Conservation (phyloP, 2,888 invertebrate species). For the Synergus umbraculus region DNA sequence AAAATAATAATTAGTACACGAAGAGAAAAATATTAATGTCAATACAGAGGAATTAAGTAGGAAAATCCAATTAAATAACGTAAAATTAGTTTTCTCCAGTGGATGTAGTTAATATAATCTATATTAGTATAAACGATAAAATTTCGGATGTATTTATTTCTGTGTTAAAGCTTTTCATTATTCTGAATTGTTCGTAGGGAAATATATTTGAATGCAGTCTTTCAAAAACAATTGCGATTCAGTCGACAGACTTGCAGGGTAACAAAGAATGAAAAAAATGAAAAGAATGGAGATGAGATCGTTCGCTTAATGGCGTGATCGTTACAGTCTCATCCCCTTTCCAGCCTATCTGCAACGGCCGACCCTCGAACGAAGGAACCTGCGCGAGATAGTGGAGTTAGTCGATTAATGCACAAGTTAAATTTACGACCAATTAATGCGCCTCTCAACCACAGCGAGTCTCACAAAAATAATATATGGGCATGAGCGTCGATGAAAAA, state of each 20-base stretch:
- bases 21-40: no score
- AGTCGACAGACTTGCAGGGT: background rate
- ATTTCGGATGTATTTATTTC: no score
- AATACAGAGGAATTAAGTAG: no score
- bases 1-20: no score
- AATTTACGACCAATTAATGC: conserved; percentile 73
- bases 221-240: conserved; percentile 14
- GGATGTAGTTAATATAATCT: no score
- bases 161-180: conserved; percentile 3
- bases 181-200: conserved; percentile 13
- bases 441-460: conserved; percentile 58
- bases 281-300: conserved; percentile 32
- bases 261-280: background rate
- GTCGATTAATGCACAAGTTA: conserved; percentile 67
- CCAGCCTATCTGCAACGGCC: background rate
- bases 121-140: background rate
- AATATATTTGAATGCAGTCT: conserved; percentile 13
- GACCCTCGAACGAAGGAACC: conserved; percentile 46
- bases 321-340: conserved; percentile 37
- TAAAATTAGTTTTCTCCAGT: no score
- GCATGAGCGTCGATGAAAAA: conserved; percentile 52
- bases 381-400: conserved; percentile 68
- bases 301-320: conserved; percentile 32
- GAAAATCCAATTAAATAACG: no score
- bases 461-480: conserved; percentile 61